Percentiles rank a stretch among this genome's conserved stretches.
phyloP scores from a whole-genome alignment of 92 coral and sea anemone species.

The Pocillopora meandrina region DNA sequence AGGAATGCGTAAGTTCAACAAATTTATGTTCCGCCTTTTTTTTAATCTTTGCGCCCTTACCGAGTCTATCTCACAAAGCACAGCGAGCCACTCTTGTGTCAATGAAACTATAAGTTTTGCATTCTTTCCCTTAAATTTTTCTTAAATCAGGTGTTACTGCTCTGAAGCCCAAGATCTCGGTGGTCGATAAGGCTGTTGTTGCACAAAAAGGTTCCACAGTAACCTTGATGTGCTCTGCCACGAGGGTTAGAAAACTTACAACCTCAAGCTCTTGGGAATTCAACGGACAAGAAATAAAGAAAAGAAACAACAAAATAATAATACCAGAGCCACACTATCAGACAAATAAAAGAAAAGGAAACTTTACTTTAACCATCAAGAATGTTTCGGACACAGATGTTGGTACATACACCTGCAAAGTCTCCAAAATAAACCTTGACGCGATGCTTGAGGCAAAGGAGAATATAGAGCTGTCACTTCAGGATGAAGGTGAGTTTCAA shows the following conservation, averaged over 20 bases:
- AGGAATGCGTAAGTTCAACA: no score
- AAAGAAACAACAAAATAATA: neutral
- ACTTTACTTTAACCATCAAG: neutral
- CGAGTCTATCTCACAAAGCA: no score
- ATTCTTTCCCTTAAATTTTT: no score
- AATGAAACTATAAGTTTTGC: no score
- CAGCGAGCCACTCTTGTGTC: no score
- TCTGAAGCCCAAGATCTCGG: no score
- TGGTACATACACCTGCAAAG: constrained; percentile 24
- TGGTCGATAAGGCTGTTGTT: no score
- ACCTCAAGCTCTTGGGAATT: neutral
- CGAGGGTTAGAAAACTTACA: neutral
- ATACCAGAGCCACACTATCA: neutral
- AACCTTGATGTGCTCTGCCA: neutral
- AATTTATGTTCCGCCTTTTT: no score
- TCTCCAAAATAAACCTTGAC: no score
- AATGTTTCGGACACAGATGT: constrained; percentile 27
- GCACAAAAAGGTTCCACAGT: no score
- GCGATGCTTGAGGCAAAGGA: neutral
- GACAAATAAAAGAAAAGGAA: neutral
- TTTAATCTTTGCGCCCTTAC: no score
- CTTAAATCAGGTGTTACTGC: no score
- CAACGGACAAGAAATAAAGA: neutral
- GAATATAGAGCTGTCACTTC: neutral
- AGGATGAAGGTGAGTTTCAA: constrained; percentile 1